phyloP scores from a whole-genome alignment of 2,888 invertebrate species.

The Panopea generosa region DNA sequence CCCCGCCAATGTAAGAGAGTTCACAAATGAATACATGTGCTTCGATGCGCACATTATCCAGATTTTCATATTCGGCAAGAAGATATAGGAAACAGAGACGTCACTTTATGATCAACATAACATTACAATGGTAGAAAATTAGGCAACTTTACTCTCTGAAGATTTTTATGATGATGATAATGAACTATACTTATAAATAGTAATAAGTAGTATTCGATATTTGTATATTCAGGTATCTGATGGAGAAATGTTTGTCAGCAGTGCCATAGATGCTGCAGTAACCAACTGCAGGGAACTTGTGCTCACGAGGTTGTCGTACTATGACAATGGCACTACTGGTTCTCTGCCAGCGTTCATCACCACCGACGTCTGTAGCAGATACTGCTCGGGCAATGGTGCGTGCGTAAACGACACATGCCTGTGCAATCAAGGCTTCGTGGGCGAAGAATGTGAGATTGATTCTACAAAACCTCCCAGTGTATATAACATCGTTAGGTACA shows the following conservation, averaged over 20 bases:
- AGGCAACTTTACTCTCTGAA: no score
- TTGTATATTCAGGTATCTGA: slow-evolving; percentile 50
- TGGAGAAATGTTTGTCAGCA: slow-evolving; percentile 25
- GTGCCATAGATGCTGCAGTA: slow-evolving; percentile 35
- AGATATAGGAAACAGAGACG: no score
- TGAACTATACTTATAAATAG: no score
- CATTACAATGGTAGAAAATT: no score
- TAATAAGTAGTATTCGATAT: no score
- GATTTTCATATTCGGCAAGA: no score
- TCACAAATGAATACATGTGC: no score
- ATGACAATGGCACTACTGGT: slow-evolving; percentile 34
- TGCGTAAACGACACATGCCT: slow-evolving; percentile 61
- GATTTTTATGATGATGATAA: no score
- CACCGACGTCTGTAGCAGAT: slow-evolving; percentile 53
- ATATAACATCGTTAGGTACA: slow-evolving; percentile 45
- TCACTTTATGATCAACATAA: no score
- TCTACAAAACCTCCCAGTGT: slow-evolving; percentile 60
- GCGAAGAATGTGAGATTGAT: slow-evolving; percentile 70
- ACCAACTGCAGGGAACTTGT: slow-evolving; percentile 33
- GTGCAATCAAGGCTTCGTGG: slow-evolving; percentile 62
- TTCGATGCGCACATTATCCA: no score
- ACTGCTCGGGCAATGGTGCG: slow-evolving; percentile 60
- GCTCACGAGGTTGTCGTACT: slow-evolving; percentile 30
- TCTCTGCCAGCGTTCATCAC: slow-evolving; percentile 53
- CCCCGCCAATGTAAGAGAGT: no score